Base-by-base conservation (phyloP, 2,888 invertebrate genomes). In the Dasysyrphus tricinctus region DNA sequence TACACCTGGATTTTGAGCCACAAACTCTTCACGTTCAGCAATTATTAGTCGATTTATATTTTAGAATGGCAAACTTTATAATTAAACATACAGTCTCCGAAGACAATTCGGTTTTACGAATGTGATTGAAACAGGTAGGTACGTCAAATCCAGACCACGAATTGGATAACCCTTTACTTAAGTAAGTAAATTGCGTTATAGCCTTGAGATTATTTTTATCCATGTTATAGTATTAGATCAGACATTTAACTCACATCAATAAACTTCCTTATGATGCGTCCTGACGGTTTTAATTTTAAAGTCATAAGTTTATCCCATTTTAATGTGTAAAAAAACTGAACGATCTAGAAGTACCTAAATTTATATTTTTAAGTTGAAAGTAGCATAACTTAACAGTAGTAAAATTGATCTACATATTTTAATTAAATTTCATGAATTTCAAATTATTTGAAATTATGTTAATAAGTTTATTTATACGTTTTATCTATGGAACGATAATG, bases 201-300 rank as follows among this genome's bases (percentile, higher is more conserved):
- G 1, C 51, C 51, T 51, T 51, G 51, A 29, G 24, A 19, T 24
- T 29, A 29, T 51, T 24, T 29, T 51, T 51, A 51, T 24, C 29
- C 51, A 12, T 29, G 29, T 32, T 54, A 54, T 54, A 54, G 1
- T 54, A 32, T 29, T 14, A 3, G 6, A 9, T 8, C 3, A 32
- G 12, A 14, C 54, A 14, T 32, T 29, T 8, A 54, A 54, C 3
- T 54, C 6, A n/a, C 29, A n/a, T 12, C 14, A 54, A n/a, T 54
- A 34, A 59, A 37, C 61, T 61, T 61, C 39, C 61, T 19, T 61
- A 61, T 61, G 61, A 12, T 8, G n/a, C n/a, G n/a, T n/a, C n/a
- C n/a, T n/a, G n/a, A n/a, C n/a, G 12, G 5, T 14, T 24, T 59
- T 24, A 14, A 16, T 61, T 19, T 24, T 24, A 19, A 39, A 39